phyloP scores from a whole-genome alignment of 1,140 invertebrate genomes.

The Eufriesea mexicana region DNA sequence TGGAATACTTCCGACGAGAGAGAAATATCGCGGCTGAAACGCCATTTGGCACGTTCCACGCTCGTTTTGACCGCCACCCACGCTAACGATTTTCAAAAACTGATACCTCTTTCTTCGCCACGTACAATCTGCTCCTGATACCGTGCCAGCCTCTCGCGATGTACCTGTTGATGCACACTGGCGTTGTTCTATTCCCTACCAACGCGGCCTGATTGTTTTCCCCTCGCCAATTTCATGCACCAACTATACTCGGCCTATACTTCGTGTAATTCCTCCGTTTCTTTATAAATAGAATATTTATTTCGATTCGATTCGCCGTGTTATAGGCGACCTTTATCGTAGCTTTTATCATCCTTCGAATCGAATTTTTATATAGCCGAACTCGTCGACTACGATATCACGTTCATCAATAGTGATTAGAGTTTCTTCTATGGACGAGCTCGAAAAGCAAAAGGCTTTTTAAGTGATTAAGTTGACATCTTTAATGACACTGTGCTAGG shows the following conservation, averaged over 20 bases:
- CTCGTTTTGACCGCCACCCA: neutral
- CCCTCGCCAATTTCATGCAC: neutral
- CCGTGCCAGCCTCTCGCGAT: neutral
- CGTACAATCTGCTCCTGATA: neutral
- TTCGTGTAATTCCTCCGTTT: neutral
- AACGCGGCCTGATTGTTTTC: slow-evolving; percentile 9
- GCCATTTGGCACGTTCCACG: neutral
- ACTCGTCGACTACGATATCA: too few relatives aligned
- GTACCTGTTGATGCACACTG: slow-evolving; percentile 31
- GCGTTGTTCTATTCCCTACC: slow-evolving; percentile 1
- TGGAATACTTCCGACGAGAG: neutral
- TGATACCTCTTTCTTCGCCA: neutral
- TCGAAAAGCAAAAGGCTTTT: too few relatives aligned
- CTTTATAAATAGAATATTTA: neutral
- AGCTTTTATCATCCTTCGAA: too few relatives aligned
- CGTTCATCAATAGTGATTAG: too few relatives aligned
- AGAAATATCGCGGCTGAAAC: neutral
- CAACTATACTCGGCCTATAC: neutral
- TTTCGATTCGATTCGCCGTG: neutral
- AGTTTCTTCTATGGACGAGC: too few relatives aligned
- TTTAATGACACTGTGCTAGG: too few relatives aligned
- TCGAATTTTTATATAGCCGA: too few relatives aligned
- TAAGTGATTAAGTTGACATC: too few relatives aligned
- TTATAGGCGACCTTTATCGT: too few relatives aligned
- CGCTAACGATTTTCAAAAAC: slow-evolving; percentile 13